Base-by-base conservation (phyloP, 2,888 invertebrate genomes). In the Morpho deidamia region DNA sequence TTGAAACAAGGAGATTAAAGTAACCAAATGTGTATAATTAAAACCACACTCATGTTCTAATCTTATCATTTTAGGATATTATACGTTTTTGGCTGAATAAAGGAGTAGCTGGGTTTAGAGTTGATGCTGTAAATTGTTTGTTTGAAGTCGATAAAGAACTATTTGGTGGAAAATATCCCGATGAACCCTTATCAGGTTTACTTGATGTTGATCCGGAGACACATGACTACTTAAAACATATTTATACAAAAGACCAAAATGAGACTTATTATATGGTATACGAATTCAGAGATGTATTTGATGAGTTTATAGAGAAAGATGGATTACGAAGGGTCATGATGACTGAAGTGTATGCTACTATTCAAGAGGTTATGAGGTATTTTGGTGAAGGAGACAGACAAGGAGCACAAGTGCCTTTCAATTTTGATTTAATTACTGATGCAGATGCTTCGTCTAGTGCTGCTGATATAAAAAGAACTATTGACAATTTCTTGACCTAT, bases 51-150 rank as follows among this genome's bases (percentile, higher is more conserved):
- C 3, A 23, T 23, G 23, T 23, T 23, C 23, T 34, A 8, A 9
- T 34, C 11, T 40, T 9, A 9, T 2, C 32, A 44, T 49, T 39
- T 51, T 75, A 86, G 93, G 90, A 92, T 1, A 91, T 94, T 1
- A 77, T 97, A 39, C 85, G 87, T 33, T 96, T 93, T 70, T 98
- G 98, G 97, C 71, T 98, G 49, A 91, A 92, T 8, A 93, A 93
- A 72, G 97, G 97, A 2, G 93, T 97, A 0, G 95, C 95, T 69
- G 98, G 98, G 7, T 96, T 98, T 70, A 92, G 97, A 68, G 91
- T 98, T 7, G 95, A 96, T 66, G 95, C 96, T 0, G 91, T 95
- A 0, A 91, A 91, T 69, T 92, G 91, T 71, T 68, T 94, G 39
- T 93, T 88, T 57, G 94, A 95, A 78, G 89, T 83, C 0, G 81